Percentiles rank a stretch among this genome's conserved stretches.
These are phyloP conservation scores for Polydrusus cervinus DNA, from an alignment of 2,888 invertebrate species.

Conservation along the genomic window DNA sequence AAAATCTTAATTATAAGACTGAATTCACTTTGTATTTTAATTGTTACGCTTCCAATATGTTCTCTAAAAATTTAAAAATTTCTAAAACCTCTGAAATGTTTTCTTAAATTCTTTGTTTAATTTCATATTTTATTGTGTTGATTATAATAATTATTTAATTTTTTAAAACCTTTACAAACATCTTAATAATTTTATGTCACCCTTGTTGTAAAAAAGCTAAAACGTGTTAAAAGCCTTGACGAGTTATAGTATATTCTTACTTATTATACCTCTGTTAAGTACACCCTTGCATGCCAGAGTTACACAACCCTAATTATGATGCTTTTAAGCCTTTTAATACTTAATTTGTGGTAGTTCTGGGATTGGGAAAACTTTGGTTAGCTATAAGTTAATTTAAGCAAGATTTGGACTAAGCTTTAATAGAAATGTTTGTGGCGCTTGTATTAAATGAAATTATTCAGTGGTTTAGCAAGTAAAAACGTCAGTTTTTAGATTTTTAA, in stretches of 20 bases:
- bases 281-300: conserved; percentile 44
- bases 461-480: too few relatives aligned
- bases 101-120: too few relatives aligned
- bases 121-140: too few relatives aligned
- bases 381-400: conserved; percentile 21
- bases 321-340: conserved; percentile 50
- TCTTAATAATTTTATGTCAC: conserved; percentile 11
- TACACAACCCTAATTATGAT: conserved; percentile 44
- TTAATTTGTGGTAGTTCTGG: conserved; percentile 50
- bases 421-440: not conserved
- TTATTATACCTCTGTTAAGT: conserved; percentile 40
- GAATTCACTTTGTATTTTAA: too few relatives aligned
- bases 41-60: too few relatives aligned
- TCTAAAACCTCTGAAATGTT: too few relatives aligned
- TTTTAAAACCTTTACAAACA: not conserved
- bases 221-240: conserved; percentile 25
- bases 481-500: too few relatives aligned
- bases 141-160: too few relatives aligned
- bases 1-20: too few relatives aligned
- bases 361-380: conserved; percentile 42
- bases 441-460: too few relatives aligned
- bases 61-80: too few relatives aligned
- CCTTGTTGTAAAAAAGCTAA: conserved; percentile 13
- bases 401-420: conserved; percentile 10
- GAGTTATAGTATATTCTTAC: conserved; percentile 33